Evolutionary conservation across 2,797 vertebrate genomes (phyloP).

Genomic region (Tenualosa thibaudeaui): DNA sequence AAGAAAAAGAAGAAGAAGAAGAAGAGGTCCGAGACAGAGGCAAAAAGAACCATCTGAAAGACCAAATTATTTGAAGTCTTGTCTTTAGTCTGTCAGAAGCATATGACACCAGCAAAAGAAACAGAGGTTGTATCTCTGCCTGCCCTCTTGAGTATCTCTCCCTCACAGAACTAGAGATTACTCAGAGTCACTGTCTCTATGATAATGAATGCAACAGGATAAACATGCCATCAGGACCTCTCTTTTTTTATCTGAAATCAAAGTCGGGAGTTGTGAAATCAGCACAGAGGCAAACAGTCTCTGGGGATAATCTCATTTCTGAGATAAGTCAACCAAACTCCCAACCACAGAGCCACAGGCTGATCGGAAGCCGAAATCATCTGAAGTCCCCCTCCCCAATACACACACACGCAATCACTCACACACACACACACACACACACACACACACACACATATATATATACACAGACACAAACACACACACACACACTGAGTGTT

Average conservation of each 20-base stretch:
- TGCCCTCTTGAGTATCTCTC: neutral
- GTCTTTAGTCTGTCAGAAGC: neutral
- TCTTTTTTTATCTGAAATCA: neutral
- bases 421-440: constrained; percentile 28
- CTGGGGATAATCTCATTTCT: too few species aligned
- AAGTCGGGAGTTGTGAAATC: neutral
- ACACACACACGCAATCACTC: too few species aligned
- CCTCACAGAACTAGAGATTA: neutral
- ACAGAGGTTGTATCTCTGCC: neutral
- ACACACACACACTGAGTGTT: neutral
- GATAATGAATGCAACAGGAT: neutral
- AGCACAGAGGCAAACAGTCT: neutral
- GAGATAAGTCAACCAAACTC: too few species aligned
- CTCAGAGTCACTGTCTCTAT: neutral
- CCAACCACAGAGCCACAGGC: too few species aligned
- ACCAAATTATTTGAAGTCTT: neutral
- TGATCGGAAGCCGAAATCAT: too few species aligned
- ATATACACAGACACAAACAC: constrained; percentile 31
- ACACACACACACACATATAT: constrained; percentile 30
- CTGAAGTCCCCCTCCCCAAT: too few species aligned
- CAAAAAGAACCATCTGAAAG: neutral
- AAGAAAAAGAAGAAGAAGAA: neutral
- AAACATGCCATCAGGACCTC: constrained; percentile 1
- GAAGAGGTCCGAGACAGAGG: neutral
- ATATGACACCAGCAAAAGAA: neutral